phyloP scores from a whole-genome alignment of 1,140 invertebrate species.

The Bemisia tabaci region DNA sequence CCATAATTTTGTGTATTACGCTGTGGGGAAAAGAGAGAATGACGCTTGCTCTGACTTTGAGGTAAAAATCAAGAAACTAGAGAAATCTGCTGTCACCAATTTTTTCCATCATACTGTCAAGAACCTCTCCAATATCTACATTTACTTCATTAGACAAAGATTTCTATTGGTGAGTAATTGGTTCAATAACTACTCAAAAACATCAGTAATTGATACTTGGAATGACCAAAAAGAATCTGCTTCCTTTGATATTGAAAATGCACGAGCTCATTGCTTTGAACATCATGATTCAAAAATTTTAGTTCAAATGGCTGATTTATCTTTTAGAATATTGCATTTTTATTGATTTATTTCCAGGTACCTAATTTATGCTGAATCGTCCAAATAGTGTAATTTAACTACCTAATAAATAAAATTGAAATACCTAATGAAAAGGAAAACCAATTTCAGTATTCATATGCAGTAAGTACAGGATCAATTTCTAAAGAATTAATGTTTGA shows the following conservation, averaged over 20 bases:
- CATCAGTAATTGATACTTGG: background rate
- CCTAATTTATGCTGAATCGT: no score
- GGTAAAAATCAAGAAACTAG: background rate
- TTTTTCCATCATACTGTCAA: background rate
- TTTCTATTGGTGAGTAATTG: background rate
- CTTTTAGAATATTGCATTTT: background rate
- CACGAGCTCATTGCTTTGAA: background rate
- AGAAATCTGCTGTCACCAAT: background rate
- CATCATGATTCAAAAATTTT: background rate
- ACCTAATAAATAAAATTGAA: no score
- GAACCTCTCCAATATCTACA: background rate
- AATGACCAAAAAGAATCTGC: background rate
- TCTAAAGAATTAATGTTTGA: no score
- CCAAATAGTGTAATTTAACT: no score
- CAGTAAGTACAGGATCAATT: no score
- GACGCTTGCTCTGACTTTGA: background rate
- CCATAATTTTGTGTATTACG: background rate
- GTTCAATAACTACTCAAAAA: background rate
- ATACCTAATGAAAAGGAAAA: no score
- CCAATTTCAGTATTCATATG: no score
- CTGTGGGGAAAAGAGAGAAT: background rate
- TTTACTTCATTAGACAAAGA: background rate
- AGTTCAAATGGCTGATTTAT: background rate
- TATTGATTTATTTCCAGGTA: no score
- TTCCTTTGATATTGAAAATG: background rate